Evolutionary conservation across 2,113 vertebrate genomes (phyloP), one percentile per base, ranked within the genome.

Genomic region (Lepus americanus): DNA sequence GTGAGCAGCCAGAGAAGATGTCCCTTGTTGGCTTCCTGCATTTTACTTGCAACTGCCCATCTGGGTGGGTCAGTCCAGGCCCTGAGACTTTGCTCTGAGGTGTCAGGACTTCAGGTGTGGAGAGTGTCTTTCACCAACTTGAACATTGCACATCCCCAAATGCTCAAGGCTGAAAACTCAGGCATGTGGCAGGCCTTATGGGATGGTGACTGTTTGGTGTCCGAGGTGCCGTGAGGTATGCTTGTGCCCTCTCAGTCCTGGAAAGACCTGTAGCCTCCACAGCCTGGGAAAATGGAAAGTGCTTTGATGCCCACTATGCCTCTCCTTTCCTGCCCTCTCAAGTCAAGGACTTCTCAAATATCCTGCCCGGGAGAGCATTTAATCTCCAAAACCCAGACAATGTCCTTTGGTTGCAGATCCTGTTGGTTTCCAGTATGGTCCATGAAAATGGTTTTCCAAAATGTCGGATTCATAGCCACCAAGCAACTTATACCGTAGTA

Each of bases 371-470:
- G 29, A 63, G 16, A 19, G 7, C 70, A 25, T 72, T 78, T 89
- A 27, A 44, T 44, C 73, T 36, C 22, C 39, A 81, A 95, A 80
- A 76, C 51, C 39, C 25, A 72, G 36, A 72, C 89, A 80, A 70
- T 8, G 7, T 11, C 69, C 14, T 36, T 17, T 85, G 29, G 31
- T 20, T 22, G 14, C 74, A 74, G 67, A 0, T 33, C 20, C n/a
- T 49, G 8, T 63, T n/a, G 3, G 6, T 74, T 85, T 79, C 69
- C 55, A 14, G 61, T 55, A 55, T 49, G 85, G 8, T 51, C 16
- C 17, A 51, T 83, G 55, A 69, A 88, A 86, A 33, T 82, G 55
- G 66, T 51, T 91, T 94, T 92, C 69, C 31, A 83, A 92, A 29
- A 67, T 49, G 20, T 83, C 82, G 49, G 36, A 63, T 36, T 92